Evolutionary conservation across 2,797 vertebrate genomes (phyloP).

Genomic region (Sorex maritimensis): DNA sequence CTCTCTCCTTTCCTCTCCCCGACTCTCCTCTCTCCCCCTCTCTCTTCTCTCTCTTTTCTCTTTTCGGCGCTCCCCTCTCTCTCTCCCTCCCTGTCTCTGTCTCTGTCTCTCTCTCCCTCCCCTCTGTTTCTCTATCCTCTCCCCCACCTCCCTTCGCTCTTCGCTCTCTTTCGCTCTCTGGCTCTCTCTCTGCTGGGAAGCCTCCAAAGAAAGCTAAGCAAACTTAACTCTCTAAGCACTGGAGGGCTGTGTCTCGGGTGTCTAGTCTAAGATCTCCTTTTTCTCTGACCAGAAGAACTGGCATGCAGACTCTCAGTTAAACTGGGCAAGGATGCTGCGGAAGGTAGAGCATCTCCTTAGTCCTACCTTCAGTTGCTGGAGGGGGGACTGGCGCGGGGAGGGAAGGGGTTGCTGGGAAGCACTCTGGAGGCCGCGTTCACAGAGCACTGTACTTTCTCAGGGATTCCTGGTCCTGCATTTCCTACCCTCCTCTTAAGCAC

Average conservation of each 20-base stretch:
- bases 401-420: no score
- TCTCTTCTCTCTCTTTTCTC: not conserved
- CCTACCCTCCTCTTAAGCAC: not conserved
- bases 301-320: conserved; percentile 75
- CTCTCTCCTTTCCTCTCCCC: no score
- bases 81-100: no score
- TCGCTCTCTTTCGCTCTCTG: accelerated
- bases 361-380: conserved; percentile 27
- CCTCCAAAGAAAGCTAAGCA: conserved; percentile 80
- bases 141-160: no score
- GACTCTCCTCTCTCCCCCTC: accelerated
- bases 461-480: not conserved
- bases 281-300: conserved; percentile 75
- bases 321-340: conserved; percentile 73
- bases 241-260: conserved; percentile 51
- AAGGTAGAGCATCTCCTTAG: conserved; percentile 85
- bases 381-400: no score
- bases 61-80: no score
- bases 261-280: conserved; percentile 53
- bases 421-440: no score
- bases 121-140: no score
- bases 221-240: conserved; percentile 80
- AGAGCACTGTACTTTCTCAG: not conserved
- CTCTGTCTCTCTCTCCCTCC: no score
- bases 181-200: not conserved